Conservation (phyloP, 2,797 vertebrate species). For the Dendrocincla fuliginosa region DNA sequence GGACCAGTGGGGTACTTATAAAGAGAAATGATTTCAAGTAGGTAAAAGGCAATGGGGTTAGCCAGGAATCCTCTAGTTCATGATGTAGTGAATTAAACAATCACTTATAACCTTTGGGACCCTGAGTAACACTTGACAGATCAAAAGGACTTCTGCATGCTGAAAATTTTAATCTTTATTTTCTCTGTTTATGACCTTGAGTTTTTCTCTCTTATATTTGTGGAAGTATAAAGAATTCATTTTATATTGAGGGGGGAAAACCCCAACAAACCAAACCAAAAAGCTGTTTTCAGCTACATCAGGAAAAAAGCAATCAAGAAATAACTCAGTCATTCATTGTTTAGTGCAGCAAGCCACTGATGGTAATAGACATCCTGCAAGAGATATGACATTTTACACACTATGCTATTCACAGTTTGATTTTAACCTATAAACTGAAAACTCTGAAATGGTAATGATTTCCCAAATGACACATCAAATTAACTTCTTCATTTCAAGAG, state of each 20-base stretch:
- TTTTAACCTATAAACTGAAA: not conserved
- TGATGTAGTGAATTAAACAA: not conserved
- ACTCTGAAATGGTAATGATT: not conserved
- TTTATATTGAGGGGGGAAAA: not conserved
- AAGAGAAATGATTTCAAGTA: not conserved
- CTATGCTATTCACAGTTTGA: not conserved
- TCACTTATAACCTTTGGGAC: not conserved
- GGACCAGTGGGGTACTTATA: not conserved
- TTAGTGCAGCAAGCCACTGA: not conserved
- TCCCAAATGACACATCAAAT: not conserved
- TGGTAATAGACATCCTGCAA: not conserved
- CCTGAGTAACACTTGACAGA: not conserved
- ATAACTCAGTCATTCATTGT: not conserved
- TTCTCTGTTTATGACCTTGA: not conserved
- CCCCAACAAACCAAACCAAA: not conserved
- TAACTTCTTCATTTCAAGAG: not conserved
- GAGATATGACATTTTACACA: not conserved
- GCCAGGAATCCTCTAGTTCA: not conserved
- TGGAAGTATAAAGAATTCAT: not conserved
- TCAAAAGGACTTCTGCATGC: not conserved
- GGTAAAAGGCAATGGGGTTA: not conserved
- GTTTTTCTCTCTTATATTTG: not conserved
- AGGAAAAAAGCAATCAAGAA: not conserved
- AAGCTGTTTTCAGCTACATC: not conserved
- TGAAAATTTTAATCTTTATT: conserved; percentile 2